These are phyloP conservation scores for Mirounga angustirostris DNA, from an alignment of 2,113 vertebrate genomes.

Conservation along the genomic window DNA sequence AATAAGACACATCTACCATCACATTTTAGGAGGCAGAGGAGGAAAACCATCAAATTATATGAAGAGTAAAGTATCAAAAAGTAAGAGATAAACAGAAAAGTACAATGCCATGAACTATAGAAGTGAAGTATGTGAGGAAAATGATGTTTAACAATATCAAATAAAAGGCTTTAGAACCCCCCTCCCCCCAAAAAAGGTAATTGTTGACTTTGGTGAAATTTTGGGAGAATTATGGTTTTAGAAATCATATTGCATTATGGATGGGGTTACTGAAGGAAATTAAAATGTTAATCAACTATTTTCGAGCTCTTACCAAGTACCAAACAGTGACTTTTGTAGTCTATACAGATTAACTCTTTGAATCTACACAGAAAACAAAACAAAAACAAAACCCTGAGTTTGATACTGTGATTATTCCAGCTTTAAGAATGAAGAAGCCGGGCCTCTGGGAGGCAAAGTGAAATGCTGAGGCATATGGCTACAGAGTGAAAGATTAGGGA, in stretches of 20 bases:
- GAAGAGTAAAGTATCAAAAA: background rate
- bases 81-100: background rate
- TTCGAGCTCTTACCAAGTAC: background rate
- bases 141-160: background rate
- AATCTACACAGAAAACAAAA: background rate
- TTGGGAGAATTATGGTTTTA: background rate
- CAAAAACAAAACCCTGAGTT: background rate
- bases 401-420: background rate
- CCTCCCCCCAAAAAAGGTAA: background rate
- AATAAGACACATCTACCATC: background rate
- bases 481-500: background rate
- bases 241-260: background rate
- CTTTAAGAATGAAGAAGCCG: background rate
- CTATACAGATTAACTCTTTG: background rate
- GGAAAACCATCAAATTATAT: background rate
- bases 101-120: background rate
- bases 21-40: background rate
- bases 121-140: background rate
- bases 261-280: background rate
- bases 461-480: background rate
- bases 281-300: background rate
- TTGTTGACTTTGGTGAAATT: background rate
- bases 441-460: background rate
- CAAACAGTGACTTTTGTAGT: background rate
- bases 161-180: background rate